phyloP scores from a whole-genome alignment of 2,113 vertebrate species.

The Pseudolaguvia tuberculata region DNA sequence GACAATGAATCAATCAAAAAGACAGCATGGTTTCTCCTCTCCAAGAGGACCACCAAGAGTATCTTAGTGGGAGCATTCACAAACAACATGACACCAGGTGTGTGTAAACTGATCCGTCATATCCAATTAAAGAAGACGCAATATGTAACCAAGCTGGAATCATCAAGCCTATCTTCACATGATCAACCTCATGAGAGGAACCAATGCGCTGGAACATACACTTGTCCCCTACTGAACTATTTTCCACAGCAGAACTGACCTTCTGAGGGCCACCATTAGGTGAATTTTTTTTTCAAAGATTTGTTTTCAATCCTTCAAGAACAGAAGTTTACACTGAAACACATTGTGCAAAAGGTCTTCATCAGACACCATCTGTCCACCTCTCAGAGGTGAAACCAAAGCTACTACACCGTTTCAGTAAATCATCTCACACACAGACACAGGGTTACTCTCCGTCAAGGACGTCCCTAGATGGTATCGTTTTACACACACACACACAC shows the following conservation, averaged over 20 bases:
- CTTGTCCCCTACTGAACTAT: background rate
- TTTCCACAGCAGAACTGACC: background rate
- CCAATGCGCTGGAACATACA: background rate
- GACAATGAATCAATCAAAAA: too few relatives aligned
- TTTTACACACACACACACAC: conserved; percentile 56
- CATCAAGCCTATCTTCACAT: background rate
- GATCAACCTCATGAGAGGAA: background rate
- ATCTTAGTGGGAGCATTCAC: too few relatives aligned
- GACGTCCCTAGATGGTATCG: conserved; percentile 32
- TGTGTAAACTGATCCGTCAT: too few relatives aligned
- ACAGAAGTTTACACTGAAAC: background rate
- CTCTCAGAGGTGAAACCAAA: background rate
- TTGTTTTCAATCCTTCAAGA: background rate
- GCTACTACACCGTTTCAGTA: background rate
- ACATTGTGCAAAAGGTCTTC: background rate
- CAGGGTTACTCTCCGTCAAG: conserved; percentile 43
- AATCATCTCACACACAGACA: conserved; percentile 11
- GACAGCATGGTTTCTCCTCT: too few relatives aligned
- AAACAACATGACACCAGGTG: too few relatives aligned
- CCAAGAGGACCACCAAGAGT: too few relatives aligned
- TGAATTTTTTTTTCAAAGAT: background rate
- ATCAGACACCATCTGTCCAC: background rate
- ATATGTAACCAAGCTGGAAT: too few relatives aligned
- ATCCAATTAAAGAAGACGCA: too few relatives aligned
- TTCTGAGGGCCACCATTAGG: background rate